Evolutionary conservation across 2,113 vertebrate species (phyloP).

Genomic region (Phalacrocorax pelagicus): DNA sequence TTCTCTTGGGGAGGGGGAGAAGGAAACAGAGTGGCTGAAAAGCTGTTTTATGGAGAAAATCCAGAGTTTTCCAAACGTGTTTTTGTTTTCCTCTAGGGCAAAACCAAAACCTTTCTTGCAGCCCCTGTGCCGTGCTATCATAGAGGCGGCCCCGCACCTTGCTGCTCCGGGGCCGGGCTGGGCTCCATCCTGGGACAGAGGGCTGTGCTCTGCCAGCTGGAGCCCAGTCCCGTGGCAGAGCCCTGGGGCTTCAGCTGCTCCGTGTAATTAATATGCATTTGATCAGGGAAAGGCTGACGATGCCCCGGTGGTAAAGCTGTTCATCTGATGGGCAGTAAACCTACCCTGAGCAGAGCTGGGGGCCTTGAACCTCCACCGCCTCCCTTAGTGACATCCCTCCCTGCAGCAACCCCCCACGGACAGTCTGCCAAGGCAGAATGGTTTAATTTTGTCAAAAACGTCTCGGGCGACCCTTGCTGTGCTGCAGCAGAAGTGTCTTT

Average conservation of each 20-base stretch:
- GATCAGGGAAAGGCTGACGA: background rate
- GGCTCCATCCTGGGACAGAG: background rate
- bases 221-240: background rate
- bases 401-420: rapidly evolving
- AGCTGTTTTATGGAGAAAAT: no score
- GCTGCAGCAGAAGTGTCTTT: background rate
- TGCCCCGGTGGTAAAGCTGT: background rate
- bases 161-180: background rate
- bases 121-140: rapidly evolving
- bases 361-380: background rate
- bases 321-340: background rate
- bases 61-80: background rate
- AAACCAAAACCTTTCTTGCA: background rate
- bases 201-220: background rate
- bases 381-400: background rate
- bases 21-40: no score
- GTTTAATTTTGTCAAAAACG: background rate
- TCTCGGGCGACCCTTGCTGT: background rate
- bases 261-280: background rate
- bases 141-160: rapidly evolving
- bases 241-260: background rate
- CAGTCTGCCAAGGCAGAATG: background rate
- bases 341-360: background rate
- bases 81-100: background rate
- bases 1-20: background rate